Evolutionary conservation across 1,140 invertebrate genomes (phyloP).

Genomic region (Coptotermes formosanus): DNA sequence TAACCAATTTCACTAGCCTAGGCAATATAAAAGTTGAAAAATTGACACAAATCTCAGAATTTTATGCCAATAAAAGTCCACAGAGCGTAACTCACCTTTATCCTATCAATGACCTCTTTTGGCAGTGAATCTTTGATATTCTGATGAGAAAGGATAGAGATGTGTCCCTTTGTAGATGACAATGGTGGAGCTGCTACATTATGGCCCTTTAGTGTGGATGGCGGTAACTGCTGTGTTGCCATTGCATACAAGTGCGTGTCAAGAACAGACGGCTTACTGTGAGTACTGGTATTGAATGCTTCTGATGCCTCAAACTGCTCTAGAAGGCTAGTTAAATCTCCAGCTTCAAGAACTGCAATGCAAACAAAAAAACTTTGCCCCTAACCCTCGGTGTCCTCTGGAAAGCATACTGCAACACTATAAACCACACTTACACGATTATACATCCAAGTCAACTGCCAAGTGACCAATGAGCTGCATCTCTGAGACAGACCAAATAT

Average conservation of each 20-base stretch:
- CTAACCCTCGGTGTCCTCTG: too few relatives aligned
- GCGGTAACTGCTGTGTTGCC: constrained; percentile 26
- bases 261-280: constrained; percentile 23
- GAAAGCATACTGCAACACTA: too few relatives aligned
- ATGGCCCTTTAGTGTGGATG: not conserved
- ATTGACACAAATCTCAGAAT: too few relatives aligned
- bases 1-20: too few relatives aligned
- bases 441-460: too few relatives aligned
- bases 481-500: too few relatives aligned
- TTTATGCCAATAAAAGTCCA: not conserved
- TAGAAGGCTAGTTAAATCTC: constrained; percentile 52
- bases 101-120: constrained; percentile 52
- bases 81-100: constrained; percentile 46
- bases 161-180: constrained; percentile 37
- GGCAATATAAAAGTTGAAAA: too few relatives aligned
- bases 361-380: too few relatives aligned
- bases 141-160: constrained; percentile 43
- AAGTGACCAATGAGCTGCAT: too few relatives aligned
- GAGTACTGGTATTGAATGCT: constrained; percentile 36
- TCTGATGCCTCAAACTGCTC: constrained; percentile 57
- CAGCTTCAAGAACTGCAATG: constrained; percentile 50
- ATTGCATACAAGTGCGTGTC: constrained; percentile 15
- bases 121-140: constrained; percentile 47
- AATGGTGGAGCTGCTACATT: not conserved
- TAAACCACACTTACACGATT: too few relatives aligned